Percentiles rank a stretch among this genome's conserved stretches.
These are phyloP conservation scores for Psittacula echo DNA, from an alignment of 2,797 vertebrate genomes.

Conservation along the genomic window DNA sequence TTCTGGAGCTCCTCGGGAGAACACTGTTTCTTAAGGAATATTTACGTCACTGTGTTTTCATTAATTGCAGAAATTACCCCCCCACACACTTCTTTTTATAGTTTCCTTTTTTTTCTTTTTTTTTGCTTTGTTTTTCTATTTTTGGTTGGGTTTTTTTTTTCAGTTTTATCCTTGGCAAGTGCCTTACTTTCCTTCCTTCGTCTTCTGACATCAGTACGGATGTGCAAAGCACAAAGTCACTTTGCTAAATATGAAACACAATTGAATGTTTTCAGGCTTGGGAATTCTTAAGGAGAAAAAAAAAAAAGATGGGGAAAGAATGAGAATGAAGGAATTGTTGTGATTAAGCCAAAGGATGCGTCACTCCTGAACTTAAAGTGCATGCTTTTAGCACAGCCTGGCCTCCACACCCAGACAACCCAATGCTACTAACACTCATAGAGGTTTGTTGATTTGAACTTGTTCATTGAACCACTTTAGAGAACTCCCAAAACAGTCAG, in stretches of 20 bases:
- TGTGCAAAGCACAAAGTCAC: neutral
- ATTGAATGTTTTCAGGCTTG: neutral
- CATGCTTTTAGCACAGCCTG: neutral
- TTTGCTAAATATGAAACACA: conserved; percentile 22
- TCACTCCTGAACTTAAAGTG: neutral
- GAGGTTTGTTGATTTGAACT: neutral
- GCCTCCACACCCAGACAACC: neutral
- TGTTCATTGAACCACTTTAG: neutral
- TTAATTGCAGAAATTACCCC: neutral
- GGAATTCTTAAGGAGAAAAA: neutral
- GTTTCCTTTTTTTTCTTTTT: neutral
- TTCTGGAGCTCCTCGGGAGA: conserved; percentile 28
- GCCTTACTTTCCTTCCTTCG: neutral
- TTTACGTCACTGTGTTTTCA: neutral
- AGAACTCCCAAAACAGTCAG: neutral
- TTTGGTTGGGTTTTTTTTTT: neutral
- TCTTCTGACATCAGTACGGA: neutral
- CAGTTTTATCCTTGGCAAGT: neutral
- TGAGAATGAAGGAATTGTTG: neutral
- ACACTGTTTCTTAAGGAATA: neutral
- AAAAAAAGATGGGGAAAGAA: neutral
- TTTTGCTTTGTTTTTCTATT: neutral
- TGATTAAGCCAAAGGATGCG: neutral
- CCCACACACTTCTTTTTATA: neutral
- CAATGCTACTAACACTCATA: neutral